Base-by-base conservation (phyloP, 2,113 vertebrate genomes). In the Marmota monax region DNA sequence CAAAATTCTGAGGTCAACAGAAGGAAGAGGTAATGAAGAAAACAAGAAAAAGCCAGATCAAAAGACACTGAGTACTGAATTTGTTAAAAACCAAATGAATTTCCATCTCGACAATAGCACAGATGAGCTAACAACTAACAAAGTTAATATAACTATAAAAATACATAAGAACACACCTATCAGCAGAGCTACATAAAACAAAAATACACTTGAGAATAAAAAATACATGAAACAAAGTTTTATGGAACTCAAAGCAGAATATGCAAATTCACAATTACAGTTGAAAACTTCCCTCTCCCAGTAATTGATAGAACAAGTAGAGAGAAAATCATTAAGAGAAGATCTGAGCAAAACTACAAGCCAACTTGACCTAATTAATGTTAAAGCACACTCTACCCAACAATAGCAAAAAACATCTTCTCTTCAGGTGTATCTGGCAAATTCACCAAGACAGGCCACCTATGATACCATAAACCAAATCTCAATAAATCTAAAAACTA, bases 311-410 rank as follows among this genome's bases (percentile, higher is more conserved):
- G 23, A 90, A 90, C 14, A 87, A 58, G 37, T 3, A 65, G 58
- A 69, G 1, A 76, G 74, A 95, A 87, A 85, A 88, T 69, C 51
- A 96, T 42, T n/a, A 73, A n/a, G 25, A 96, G 58, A 80, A 78
- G 5, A 85, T 20, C 34, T 37, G 32, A 90, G 51, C 7, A 22
- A 90, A 96, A 90, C n/a, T 65, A 58, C 69, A 90, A 80, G 63
- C 11, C 22, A 45, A 77, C 34, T 82, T 84, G n/a, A 82, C 14
- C 48, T 56, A 63, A 92, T 76, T 77, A 73, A 93, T 29, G 5
- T 27, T 56, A 69, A 9, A 42, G 53, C 25, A 84, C 32, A n/a
- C 1, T 27, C 27, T 2, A 88, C 2, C 20, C 53, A 80, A 51
- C 16, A 45, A 51, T 2, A 45, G 58, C 45, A 82, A 84, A 90